These are phyloP conservation scores for Stigmatopora nigra DNA, from an alignment of 2,113 vertebrate genomes.

Conservation along the genomic window DNA sequence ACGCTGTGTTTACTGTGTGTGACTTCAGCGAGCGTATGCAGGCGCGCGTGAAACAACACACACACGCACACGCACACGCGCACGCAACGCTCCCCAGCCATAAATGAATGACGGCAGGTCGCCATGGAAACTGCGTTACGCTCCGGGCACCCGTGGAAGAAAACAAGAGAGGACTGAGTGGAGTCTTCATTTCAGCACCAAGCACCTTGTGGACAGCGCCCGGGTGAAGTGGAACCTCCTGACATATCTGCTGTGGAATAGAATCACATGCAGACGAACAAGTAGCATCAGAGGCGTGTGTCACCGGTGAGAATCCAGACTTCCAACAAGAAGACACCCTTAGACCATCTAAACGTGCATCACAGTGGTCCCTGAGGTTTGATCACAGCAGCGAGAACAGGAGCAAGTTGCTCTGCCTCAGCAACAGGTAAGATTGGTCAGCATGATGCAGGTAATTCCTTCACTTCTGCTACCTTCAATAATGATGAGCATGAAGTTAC, in stretches of 20 bases:
- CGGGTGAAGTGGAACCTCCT: slow-evolving; percentile 50
- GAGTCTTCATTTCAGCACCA: slow-evolving; percentile 76
- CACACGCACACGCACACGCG: not conserved
- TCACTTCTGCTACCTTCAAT: slow-evolving; percentile 1
- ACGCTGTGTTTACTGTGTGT: no score
- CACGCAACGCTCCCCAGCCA: slow-evolving; percentile 38
- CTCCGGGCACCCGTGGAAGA: slow-evolving; percentile 71
- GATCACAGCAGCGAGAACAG: slow-evolving; percentile 1
- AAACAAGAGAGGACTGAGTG: slow-evolving; percentile 68
- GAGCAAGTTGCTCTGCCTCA: slow-evolving; percentile 44
- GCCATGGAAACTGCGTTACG: slow-evolving; percentile 80
- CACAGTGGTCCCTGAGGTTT: slow-evolving; percentile 27
- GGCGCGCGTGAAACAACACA: slow-evolving; percentile 1
- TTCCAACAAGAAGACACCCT: slow-evolving; percentile 4
- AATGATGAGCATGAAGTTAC: not conserved
- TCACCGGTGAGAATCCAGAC: slow-evolving; percentile 22
- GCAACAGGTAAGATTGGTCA: slow-evolving; percentile 59
- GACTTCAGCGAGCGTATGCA: not conserved
- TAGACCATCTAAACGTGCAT: slow-evolving; percentile 15
- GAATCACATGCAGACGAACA: slow-evolving; percentile 16
- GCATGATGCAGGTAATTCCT: slow-evolving; percentile 11
- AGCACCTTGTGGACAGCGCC: slow-evolving; percentile 73
- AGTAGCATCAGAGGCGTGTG: slow-evolving; percentile 8
- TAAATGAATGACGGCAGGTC: slow-evolving; percentile 79
- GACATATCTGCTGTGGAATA: slow-evolving; percentile 30